Conservation (phyloP, 2,888 invertebrate genomes). For the Pilophorus perplexus region DNA sequence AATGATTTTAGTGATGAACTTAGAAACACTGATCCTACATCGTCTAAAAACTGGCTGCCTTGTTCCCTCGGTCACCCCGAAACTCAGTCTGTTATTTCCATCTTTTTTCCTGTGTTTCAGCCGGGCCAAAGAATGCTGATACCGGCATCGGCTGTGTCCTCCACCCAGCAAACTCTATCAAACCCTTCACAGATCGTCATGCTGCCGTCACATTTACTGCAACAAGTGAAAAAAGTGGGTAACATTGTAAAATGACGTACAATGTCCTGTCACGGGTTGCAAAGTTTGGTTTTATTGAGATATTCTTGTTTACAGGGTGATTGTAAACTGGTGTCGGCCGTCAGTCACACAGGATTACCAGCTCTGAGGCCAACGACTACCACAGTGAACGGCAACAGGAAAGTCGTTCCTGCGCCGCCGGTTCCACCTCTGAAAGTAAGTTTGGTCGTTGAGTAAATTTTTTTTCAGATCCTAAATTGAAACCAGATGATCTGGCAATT, state of each 20-base stretch:
- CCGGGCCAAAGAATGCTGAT: constrained; percentile 40
- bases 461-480: no score
- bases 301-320: constrained; percentile 12
- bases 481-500: no score
- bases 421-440: constrained; percentile 20
- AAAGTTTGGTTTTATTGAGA: neutral
- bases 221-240: constrained; percentile 39
- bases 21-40: no score
- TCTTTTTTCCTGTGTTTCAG: constrained; percentile 18
- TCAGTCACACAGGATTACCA: neutral
- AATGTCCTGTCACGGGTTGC: neutral
- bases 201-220: constrained; percentile 41
- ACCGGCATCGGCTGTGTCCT: constrained; percentile 32
- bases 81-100: no score
- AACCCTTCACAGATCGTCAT: constrained; percentile 36
- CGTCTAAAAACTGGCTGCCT: no score
- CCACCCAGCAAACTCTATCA: constrained; percentile 28
- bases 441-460: no score
- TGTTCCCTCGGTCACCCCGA: no score
- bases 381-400: constrained; percentile 29
- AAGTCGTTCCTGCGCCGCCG: constrained; percentile 8
- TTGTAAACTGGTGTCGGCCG: constrained; percentile 22
- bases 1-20: no score
- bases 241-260: neutral
- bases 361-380: constrained; percentile 9